These are phyloP conservation scores for Aradus depressus DNA, from an alignment of 2,888 invertebrate species.

Conservation along the genomic window DNA sequence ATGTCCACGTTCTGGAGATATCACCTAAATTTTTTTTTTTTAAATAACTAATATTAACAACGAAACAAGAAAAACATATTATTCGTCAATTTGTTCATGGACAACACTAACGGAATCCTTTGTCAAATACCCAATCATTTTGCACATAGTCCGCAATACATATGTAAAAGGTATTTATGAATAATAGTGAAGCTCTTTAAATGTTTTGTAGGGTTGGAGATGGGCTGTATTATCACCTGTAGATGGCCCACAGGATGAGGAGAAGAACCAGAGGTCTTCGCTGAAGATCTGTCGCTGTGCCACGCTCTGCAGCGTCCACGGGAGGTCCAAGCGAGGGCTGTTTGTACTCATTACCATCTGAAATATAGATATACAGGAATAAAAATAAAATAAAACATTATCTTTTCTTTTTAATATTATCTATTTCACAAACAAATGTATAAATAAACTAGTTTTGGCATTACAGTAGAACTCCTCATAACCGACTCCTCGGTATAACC, in stretches of 20 bases:
- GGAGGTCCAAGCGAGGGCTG: slow-evolving; percentile 24
- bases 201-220: not conserved
- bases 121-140: no score
- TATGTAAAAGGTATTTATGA: not conserved
- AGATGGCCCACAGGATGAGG: not conserved
- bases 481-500: no score
- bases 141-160: no score
- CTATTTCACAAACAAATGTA: no score
- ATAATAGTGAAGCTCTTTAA: slow-evolving; percentile 12
- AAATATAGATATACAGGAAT: slow-evolving; percentile 2
- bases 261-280: not conserved
- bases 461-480: no score
- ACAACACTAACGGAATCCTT: no score
- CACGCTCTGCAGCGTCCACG: slow-evolving; percentile 11
- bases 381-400: not conserved
- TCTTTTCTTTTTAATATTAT: not conserved
- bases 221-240: slow-evolving; percentile 5
- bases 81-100: no score
- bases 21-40: no score
- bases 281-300: not conserved
- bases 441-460: no score
- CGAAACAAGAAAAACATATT: no score
- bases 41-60: no score
- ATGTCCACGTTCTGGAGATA: no score
- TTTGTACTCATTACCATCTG: slow-evolving; percentile 25